These are phyloP conservation scores for Didymodactylos carnosus DNA, from an alignment of 2,888 invertebrate species.

Conservation along the genomic window DNA sequence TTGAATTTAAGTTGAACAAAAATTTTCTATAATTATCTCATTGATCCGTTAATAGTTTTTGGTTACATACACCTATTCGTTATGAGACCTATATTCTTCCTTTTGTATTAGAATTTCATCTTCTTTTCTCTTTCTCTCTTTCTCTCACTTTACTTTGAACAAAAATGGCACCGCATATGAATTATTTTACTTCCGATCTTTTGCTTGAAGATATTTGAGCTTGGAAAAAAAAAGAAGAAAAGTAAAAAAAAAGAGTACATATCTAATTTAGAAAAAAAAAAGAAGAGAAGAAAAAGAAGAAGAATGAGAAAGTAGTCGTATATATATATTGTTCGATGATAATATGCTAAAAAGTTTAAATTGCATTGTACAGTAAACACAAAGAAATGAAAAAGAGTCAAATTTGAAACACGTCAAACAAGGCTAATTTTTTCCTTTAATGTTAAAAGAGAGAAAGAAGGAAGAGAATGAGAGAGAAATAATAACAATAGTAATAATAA, in stretches of 20 bases:
- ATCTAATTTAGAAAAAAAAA: neutral
- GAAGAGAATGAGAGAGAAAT: too few species aligned
- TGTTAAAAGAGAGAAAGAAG: too few species aligned
- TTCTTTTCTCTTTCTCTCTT: neutral
- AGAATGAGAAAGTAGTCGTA: neutral
- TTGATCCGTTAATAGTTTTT: too few species aligned
- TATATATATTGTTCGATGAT: neutral
- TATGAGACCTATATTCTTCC: too few species aligned
- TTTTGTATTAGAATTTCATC: too few species aligned
- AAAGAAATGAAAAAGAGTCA: neutral
- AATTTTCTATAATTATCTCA: too few species aligned
- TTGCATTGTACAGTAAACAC: neutral
- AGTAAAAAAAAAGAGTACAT: neutral
- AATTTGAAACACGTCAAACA: slow-evolving; percentile 1
- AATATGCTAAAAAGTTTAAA: neutral
- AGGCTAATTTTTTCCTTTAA: neutral
- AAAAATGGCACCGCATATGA: neutral
- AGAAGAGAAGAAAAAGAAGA: neutral
- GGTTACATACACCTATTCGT: too few species aligned
- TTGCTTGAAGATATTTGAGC: neutral
- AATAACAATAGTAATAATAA: too few species aligned
- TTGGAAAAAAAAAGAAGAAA: neutral
- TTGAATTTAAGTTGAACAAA: too few species aligned
- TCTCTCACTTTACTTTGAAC: neutral
- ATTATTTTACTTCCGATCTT: neutral